Evolutionary conservation across 2,888 invertebrate species (phyloP).

Genomic region (Platerodrilus igneus): DNA sequence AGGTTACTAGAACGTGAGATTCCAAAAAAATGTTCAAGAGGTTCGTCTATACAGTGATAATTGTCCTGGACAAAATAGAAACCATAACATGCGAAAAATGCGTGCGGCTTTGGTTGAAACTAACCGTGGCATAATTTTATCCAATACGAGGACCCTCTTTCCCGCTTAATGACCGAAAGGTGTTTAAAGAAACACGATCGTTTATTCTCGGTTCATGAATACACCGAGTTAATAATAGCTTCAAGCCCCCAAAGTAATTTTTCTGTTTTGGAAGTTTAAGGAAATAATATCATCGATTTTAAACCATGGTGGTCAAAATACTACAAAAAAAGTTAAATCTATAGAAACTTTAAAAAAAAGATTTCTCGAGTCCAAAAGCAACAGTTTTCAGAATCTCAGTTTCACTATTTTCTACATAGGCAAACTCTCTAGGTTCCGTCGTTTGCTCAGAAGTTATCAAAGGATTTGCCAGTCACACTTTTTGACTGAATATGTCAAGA

Average conservation of each 20-base stretch:
- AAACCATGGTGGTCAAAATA: constrained; percentile 5
- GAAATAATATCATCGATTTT: not conserved
- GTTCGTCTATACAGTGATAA: constrained; percentile 4
- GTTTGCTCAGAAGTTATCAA: not conserved
- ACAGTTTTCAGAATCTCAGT: not conserved
- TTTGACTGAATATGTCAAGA: not conserved
- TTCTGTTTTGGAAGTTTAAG: not conserved
- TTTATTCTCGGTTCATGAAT: constrained; percentile 3
- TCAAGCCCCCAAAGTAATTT: not conserved
- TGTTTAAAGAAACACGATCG: constrained; percentile 1
- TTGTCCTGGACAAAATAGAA: constrained; percentile 6
- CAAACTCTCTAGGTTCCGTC: not conserved
- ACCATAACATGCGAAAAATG: not conserved
- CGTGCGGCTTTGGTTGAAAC: constrained; percentile 1
- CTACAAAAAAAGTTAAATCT: constrained; percentile 4
- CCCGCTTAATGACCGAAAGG: not conserved
- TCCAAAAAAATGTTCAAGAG: not conserved
- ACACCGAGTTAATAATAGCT: not conserved
- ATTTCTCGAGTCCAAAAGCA: not conserved
- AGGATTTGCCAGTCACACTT: not conserved
- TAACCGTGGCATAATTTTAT: constrained; percentile 2
- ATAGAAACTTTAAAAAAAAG: constrained; percentile 1
- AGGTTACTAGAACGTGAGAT: constrained; percentile 1
- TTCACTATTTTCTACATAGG: not conserved
- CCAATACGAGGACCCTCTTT: constrained; percentile 2